Evolutionary conservation across 2,888 invertebrate species (phyloP), one percentile per base, ranked within the genome.

Genomic region (Amorpha juglandis): DNA sequence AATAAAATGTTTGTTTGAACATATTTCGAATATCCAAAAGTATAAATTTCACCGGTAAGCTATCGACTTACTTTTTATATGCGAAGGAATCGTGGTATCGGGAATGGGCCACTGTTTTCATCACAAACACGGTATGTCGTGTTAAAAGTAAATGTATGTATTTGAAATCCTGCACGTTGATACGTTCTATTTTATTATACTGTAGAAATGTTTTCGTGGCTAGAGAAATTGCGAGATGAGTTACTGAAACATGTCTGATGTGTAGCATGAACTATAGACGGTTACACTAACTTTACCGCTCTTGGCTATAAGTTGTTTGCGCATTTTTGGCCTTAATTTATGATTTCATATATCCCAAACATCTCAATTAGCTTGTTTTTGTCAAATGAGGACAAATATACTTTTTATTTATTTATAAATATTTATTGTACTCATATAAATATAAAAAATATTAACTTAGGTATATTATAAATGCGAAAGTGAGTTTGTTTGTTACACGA

Each of bases 31-130:
- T 91, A 93, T 90, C 91, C 90, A 89, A 90, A 92, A 91, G 92
- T 92, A 93, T 93, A 93, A 93, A 93, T 93, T 93, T 86, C 79
- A 76, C 75, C 86, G 83, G 91, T 92, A 92, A 93, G 93, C 92
- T 92, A 92, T 93, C 90, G 92, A 91, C 92, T 93, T 93, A 92
- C 89, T 92, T 92, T 92, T 92, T 93, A 92, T 92, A 92, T 91
- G 88, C 91, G 78, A 80, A 79, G 81, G 85, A 88, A 89, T 88
- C 90, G 89, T 83, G 85, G 86, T 86, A 82, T 78, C 76, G 82
- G 78, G 86, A 89, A 91, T 89, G 88, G 89, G 80, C 87, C 79
- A 86, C 87, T 92, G 91, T 93, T 92, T 91, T 90, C 78, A 88
- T 87, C 86, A 87, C 88, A 92, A 92, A 93, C 91, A 92, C 76